Base-by-base conservation (phyloP, 2,797 vertebrate species). In the Sebastiscus albofasciatus region DNA sequence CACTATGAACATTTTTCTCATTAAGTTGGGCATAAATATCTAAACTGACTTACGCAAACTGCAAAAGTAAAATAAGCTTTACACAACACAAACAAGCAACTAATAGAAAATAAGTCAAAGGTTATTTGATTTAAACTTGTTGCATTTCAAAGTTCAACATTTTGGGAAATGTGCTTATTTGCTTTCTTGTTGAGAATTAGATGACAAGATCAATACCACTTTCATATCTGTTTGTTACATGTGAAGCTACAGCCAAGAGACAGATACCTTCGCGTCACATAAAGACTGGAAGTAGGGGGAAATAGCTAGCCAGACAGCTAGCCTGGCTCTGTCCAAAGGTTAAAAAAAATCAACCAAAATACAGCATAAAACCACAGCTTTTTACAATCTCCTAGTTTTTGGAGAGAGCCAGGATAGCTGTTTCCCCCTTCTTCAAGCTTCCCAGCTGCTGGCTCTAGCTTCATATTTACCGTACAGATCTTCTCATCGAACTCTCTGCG, bases 1-100 rank as follows among this genome's bases (percentile, higher is more conserved):
- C 58, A 78, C 76, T n/a, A 59, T 36, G 31, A 64, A 18, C 6
- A 26, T 36, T 26, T 20, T 72, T 73, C 46, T 81, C 24, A 55
- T 49, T 62, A 52, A 84, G 22, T 6, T 60, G 10, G 34, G 2
- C 18, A 39, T 5, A 4, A 11, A 33, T 64, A 52, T 65, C 16
- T 1, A 2, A 22, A 46, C 27, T 42, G n/a, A 31, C 65, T 54
- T 64, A 59, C 8, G 29, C 36, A 26, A 31, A 72, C 14, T 39
- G 11, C 1, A 62, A 65, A 55, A 75, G 24, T 12, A 46, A 20
- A 70, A 29, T 8, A 36, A 11, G 4, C 6, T 20, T 54, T 2
- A 3, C 10, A 22, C 10, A 52, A 49, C 26, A 54, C 20, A 36
- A 34, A 61, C n/a, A 33, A 26, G 8, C 6, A 16, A 31, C 22